These are phyloP conservation scores for Marcusenius ussheri DNA, from an alignment of 2,113 vertebrate genomes.

Conservation along the genomic window DNA sequence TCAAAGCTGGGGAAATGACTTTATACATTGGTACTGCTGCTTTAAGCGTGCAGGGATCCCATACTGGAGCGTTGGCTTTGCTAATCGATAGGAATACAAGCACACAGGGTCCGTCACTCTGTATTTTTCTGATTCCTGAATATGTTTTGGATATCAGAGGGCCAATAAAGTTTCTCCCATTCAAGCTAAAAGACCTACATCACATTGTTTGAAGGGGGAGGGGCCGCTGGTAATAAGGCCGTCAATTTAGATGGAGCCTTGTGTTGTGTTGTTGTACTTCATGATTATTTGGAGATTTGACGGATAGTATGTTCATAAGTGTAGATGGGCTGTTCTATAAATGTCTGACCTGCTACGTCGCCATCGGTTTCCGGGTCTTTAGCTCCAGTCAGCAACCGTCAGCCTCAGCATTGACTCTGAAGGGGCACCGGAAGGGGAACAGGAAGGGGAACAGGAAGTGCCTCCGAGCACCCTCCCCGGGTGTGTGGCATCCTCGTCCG, in stretches of 20 bases:
- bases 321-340: background rate
- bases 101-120: background rate
- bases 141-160: background rate
- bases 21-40: background rate
- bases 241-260: background rate
- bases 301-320: background rate
- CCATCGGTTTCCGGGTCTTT: background rate
- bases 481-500: background rate
- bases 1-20: background rate
- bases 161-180: background rate
- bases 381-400: no score
- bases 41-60: background rate
- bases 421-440: background rate
- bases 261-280: background rate
- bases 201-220: background rate
- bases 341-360: background rate
- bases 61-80: background rate
- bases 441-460: background rate
- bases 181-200: background rate
- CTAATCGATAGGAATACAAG: background rate
- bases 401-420: slow-evolving; percentile 4
- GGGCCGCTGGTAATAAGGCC: no score
- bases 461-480: background rate
- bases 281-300: background rate
- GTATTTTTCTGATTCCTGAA: background rate